Evolutionary conservation across 2,797 vertebrate genomes (phyloP).

Genomic region (Pseudochaenichthys georgianus): DNA sequence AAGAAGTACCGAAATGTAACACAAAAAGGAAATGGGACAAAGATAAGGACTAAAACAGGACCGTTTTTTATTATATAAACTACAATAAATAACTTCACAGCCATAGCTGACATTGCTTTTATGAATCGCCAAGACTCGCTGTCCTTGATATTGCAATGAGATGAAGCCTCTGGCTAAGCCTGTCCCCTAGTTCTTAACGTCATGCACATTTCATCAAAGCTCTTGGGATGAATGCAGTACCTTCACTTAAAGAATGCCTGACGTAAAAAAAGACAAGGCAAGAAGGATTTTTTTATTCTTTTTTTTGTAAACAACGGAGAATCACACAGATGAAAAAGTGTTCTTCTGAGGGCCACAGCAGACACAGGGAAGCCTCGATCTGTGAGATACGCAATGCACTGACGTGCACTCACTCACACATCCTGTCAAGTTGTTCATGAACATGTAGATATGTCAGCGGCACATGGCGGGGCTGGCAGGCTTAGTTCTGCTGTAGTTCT

Average conservation of each 20-base stretch:
- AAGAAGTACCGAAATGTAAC: not conserved
- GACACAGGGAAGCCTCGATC: conserved; percentile 34
- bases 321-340: conserved; percentile 40
- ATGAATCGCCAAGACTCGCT: not conserved
- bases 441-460: conserved; percentile 9
- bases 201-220: conserved; percentile 28
- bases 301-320: conserved; percentile 19
- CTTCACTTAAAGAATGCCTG: conserved; percentile 26
- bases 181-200: conserved; percentile 24
- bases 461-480: conserved; percentile 1
- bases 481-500: conserved; percentile 17
- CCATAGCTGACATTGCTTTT: not conserved
- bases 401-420: conserved; percentile 14
- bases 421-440: not conserved
- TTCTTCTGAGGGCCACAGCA: conserved; percentile 38
- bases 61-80: conserved; percentile 1
- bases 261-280: conserved; percentile 1
- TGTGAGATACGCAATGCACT: conserved; percentile 1
- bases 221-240: conserved; percentile 24
- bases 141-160: conserved; percentile 37
- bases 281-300: not conserved
- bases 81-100: not conserved
- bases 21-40: not conserved
- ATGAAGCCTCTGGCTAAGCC: conserved; percentile 23
- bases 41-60: not conserved